A percentile compares a stretch with the other conserved stretches of the same genome.
Conservation (phyloP, 2,113 vertebrate genomes). For the Aramus guarauna region DNA sequence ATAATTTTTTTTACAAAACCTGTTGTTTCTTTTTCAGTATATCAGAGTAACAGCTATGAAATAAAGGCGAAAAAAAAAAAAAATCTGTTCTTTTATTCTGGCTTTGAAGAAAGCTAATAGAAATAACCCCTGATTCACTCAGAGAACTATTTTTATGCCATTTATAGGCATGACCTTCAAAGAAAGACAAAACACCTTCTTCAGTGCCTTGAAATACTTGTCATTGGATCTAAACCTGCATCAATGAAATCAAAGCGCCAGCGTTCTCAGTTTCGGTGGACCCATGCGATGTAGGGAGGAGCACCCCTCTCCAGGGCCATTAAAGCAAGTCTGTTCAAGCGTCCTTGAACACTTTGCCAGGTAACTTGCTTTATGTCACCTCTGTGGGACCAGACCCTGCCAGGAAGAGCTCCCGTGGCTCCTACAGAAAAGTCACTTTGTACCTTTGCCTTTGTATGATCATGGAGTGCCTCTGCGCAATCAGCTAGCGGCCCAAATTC, state of each 20-base stretch:
- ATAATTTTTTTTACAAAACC: not conserved
- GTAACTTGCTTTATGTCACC: not conserved
- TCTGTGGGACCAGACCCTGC: not conserved
- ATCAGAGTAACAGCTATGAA: not conserved
- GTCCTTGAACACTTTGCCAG: not conserved
- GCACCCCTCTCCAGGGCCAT: not conserved
- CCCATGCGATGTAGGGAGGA: not conserved
- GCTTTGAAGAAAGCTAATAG: not conserved
- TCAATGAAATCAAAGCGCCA: not conserved
- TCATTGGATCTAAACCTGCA: not conserved
- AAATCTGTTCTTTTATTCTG: not conserved
- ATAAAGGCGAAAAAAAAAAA: not conserved
- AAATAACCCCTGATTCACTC: not conserved
- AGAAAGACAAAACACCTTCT: not conserved
- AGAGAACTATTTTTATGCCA: not conserved
- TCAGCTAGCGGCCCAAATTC: not conserved
- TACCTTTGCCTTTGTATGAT: not conserved
- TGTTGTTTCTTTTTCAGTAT: not conserved
- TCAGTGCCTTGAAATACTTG: not conserved
- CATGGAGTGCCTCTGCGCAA: rapidly evolving
- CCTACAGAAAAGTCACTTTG: not conserved
- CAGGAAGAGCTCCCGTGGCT: not conserved
- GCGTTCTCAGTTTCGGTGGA: rapidly evolving
- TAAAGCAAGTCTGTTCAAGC: not conserved
- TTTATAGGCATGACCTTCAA: not conserved